Base-by-base conservation (phyloP, 2,797 vertebrate species). In the Eulemur coronatus region DNA sequence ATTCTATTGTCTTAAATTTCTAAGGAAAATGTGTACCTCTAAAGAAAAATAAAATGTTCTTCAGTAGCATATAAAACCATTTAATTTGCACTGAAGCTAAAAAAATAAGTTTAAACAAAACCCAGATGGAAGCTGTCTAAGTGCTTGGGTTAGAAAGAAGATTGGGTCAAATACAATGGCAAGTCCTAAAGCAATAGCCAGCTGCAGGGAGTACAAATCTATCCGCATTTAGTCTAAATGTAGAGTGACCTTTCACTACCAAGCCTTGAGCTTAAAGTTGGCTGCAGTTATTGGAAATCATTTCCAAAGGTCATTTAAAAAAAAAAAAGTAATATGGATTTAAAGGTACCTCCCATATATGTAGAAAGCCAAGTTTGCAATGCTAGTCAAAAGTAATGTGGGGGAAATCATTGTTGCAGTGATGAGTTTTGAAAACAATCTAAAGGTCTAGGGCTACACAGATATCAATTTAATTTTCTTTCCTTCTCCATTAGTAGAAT, bases 251-350 rank as follows among this genome's bases (percentile, higher is more conserved):
- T 98, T 99, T 98, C 8, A n/a, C 0, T 0, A 96, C 82, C 82
- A 96, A 93, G 96, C 97, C 97, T 98, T 97, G 97, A 98, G 98
- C 97, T 97, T 98, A 95, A 97, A 97, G 97, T 98, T 80, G 55
- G 96, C 96, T 98, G 84, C 81, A 96, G 96, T 98, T 98, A 98
- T 98, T 98, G 97, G 97, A 98, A 98, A 98, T 98, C 96, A 98
- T 98, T 98, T 98, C 92, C 97, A 99, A 99, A 99, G 98, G 98
- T 98, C 98, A 98, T 96, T 95, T 96, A 96, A 50, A 17, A 97
- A 95, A 90, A 85, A 95, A 97, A 97, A 97, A 69, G 88, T 92
- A 97, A 95, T 94, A 96, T 30, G 90, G 97, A 97, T 97, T 96
- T 96, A 97, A 97, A 96, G 95, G 95, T 95, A 70, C 15, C 28